Conservation (phyloP, 2,113 vertebrate species). For the Pterocles gutturalis region DNA sequence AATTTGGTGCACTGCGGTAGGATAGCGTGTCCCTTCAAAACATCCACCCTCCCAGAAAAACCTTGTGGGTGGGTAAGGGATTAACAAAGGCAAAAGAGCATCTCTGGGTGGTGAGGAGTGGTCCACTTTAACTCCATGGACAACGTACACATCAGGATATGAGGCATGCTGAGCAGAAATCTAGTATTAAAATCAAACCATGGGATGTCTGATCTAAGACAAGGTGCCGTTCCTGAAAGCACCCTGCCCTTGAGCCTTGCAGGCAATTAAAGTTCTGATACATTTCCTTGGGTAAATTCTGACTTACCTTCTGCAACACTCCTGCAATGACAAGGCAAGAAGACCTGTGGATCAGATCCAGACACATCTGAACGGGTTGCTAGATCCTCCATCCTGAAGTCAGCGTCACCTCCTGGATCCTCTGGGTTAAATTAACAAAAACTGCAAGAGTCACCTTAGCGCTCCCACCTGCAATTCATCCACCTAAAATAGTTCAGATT, state of each 20-base stretch:
- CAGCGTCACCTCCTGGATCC: background rate
- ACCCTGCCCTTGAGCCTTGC: background rate
- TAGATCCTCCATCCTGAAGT: background rate
- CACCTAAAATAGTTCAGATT: background rate
- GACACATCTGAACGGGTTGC: background rate
- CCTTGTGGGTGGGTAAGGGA: background rate
- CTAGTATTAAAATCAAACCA: background rate
- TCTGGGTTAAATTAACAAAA: background rate
- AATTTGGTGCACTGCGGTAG: background rate
- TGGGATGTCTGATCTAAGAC: background rate
- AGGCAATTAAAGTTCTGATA: background rate
- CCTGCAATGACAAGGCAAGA: background rate
- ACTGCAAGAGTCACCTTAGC: background rate
- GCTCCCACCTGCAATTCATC: background rate
- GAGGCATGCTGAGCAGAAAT: background rate
- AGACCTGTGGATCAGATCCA: background rate
- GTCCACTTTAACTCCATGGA: background rate
- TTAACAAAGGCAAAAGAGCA: fast-evolving
- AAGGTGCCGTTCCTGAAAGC: background rate
- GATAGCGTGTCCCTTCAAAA: background rate
- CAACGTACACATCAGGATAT: fast-evolving
- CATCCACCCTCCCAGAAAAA: fast-evolving
- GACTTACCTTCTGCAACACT: background rate
- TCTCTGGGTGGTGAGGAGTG: background rate
- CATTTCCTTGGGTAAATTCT: background rate